Conservation (phyloP, 64 coral and sea anemone genomes). For the Stylophora pistillata region DNA sequence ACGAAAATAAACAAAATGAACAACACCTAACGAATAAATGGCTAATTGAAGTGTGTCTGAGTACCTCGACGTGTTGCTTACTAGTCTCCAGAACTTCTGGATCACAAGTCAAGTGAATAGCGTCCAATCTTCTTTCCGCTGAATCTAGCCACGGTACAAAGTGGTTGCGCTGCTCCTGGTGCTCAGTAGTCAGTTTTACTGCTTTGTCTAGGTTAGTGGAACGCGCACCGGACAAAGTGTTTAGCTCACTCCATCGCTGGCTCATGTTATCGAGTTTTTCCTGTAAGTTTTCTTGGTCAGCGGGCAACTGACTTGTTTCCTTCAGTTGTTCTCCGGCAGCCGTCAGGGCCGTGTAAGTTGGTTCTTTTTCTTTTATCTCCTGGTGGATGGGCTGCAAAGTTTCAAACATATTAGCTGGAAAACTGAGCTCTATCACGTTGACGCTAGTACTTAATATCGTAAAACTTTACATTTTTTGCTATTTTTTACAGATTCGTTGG, state of each 20-base stretch:
- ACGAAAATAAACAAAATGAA: slow-evolving; percentile 28
- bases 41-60: not conserved
- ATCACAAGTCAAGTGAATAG: slow-evolving; percentile 69
- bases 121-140: slow-evolving; percentile 66
- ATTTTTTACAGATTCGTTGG: too few species aligned
- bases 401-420: not conserved
- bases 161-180: slow-evolving; percentile 65
- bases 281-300: slow-evolving; percentile 71
- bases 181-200: slow-evolving; percentile 55
- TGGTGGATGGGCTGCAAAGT: slow-evolving; percentile 59
- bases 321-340: slow-evolving; percentile 72
- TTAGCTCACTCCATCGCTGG: slow-evolving; percentile 77
- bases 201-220: slow-evolving; percentile 61
- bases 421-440: too few species aligned
- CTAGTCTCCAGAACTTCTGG: slow-evolving; percentile 51
- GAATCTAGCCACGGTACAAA: slow-evolving; percentile 76
- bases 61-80: slow-evolving; percentile 84
- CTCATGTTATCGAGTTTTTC: slow-evolving; percentile 77
- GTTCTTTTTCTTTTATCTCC: slow-evolving; percentile 80
- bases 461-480: not conserved
- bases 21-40: too few species aligned
- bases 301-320: slow-evolving; percentile 53
- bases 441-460: too few species aligned
- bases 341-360: slow-evolving; percentile 50
- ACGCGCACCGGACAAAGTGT: slow-evolving; percentile 31